A percentile compares a stretch with the other conserved stretches of the same genome.
These are phyloP conservation scores for Taeniopygia guttata DNA, from an alignment of 2,797 vertebrate species.

Conservation along the genomic window DNA sequence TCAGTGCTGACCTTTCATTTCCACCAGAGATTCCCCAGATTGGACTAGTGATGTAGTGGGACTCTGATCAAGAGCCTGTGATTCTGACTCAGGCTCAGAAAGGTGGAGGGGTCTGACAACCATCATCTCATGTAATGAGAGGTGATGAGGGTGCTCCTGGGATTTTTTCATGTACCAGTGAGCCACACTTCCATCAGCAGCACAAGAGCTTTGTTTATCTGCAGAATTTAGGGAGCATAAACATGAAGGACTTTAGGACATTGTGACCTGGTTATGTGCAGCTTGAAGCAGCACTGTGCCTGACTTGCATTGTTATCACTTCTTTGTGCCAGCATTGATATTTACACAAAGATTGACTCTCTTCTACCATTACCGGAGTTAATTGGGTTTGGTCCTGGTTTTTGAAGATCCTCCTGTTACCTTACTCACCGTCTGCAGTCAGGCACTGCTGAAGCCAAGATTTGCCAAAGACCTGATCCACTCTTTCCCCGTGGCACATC, in stretches of 20 bases:
- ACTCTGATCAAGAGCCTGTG: neutral
- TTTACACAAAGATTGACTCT: accelerated
- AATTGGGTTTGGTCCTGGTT: neutral
- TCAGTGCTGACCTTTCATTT: neutral
- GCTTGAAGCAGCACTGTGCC: neutral
- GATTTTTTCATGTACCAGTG: accelerated
- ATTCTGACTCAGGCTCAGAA: neutral
- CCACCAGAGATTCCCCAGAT: neutral
- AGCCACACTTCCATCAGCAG: neutral
- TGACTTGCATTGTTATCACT: neutral
- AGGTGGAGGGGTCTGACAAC: neutral
- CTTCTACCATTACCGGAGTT: neutral
- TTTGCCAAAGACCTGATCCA: conserved; percentile 77
- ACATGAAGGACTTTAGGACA: neutral
- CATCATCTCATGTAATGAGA: accelerated
- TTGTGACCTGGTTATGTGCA: neutral
- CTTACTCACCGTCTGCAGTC: conserved; percentile 67
- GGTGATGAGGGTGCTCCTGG: neutral
- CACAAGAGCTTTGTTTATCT: neutral
- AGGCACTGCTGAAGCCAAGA: conserved; percentile 75
- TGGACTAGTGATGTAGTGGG: accelerated
- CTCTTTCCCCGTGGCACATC: conserved; percentile 70
- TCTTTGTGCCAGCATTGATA: neutral
- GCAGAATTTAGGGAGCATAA: neutral
- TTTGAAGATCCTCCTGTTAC: neutral